Evolutionary conservation across 1,140 invertebrate species (phyloP), one percentile per base, ranked within the genome.

Genomic region (Drosophila mojavensis): DNA sequence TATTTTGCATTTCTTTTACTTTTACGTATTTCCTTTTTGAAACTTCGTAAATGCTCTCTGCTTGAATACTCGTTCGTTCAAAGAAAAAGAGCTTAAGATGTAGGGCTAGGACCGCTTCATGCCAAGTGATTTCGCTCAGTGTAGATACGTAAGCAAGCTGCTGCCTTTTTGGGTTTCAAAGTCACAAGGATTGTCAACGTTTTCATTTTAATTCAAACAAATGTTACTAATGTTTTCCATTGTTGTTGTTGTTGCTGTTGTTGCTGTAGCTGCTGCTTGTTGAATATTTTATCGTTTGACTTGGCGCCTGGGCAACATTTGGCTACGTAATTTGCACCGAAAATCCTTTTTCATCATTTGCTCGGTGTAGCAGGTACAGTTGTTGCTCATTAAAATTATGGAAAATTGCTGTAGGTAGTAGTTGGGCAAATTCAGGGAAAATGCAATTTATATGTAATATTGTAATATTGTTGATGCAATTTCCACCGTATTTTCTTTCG

Each of bases 141-240:
- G 20, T 48, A 54, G 36, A 39, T 39, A 71, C 50, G 67, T 41
- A 39, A 15, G 39, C 79, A 88, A 81, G 82, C 82, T 82, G 78
- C 67, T 69, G 81, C 71, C 73, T 67, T 74, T 39, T 81, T 78
- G 84, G 83, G 73, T 83, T 80, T 88, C 84, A 89, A 89, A 88
- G 84, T 88, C 83, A 83, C 77, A 78, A 83, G 73, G 77, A 88
- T 89, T 89, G 84, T 89, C 84, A 89, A 82, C 81, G 79, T 82
- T 91, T 91, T 91, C 81, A 82, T 89, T 85, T 91, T 91, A 91
- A 91, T 91, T 89, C 81, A 91, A 91, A 91, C 84, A 91, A 91
- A 91, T 91, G 89, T 91, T 91, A 76, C 84, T 78, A 75, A 91
- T 89, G 81, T 89, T 90, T 79, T 81, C 79, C 79, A 82, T 90